These are phyloP conservation scores for Coecobrya sp. DNA, from an alignment of 2,888 invertebrate species.

Conservation along the genomic window DNA sequence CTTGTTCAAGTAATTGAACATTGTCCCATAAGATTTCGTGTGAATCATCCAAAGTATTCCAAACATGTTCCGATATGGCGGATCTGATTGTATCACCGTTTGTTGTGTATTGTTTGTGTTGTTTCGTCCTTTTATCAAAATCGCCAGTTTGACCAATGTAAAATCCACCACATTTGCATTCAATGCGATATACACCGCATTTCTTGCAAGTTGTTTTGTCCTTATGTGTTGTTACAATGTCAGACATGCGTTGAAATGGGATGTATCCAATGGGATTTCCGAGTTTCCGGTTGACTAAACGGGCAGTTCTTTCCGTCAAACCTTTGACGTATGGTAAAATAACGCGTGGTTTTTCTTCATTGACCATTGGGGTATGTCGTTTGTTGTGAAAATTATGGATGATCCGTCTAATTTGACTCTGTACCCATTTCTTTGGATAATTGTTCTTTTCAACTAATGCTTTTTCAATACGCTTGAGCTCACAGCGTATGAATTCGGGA, in stretches of 20 bases:
- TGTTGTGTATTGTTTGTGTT: not conserved
- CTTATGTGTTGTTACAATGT: not conserved
- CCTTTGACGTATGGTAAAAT: conserved; percentile 43
- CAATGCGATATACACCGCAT: not conserved
- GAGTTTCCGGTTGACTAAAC: not conserved
- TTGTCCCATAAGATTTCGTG: too few relatives aligned
- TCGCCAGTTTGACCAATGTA: not conserved
- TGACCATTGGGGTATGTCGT: too few relatives aligned
- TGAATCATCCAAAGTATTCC: not conserved
- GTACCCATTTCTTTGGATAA: conserved; percentile 5
- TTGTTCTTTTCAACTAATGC: not conserved
- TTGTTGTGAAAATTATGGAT: not conserved
- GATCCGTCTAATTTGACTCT: not conserved
- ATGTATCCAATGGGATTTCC: conserved; percentile 33
- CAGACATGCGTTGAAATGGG: not conserved
- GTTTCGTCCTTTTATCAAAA: not conserved
- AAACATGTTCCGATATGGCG: not conserved
- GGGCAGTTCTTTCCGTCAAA: not conserved
- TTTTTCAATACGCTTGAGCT: not conserved
- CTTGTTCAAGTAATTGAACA: too few relatives aligned
- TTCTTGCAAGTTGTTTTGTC: not conserved
- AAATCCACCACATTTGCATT: not conserved
- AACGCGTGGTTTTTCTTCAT: not conserved
- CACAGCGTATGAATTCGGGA: not conserved
- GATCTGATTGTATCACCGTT: not conserved